Conservation (phyloP, 2,113 vertebrate genomes). For the Motacilla alba region DNA sequence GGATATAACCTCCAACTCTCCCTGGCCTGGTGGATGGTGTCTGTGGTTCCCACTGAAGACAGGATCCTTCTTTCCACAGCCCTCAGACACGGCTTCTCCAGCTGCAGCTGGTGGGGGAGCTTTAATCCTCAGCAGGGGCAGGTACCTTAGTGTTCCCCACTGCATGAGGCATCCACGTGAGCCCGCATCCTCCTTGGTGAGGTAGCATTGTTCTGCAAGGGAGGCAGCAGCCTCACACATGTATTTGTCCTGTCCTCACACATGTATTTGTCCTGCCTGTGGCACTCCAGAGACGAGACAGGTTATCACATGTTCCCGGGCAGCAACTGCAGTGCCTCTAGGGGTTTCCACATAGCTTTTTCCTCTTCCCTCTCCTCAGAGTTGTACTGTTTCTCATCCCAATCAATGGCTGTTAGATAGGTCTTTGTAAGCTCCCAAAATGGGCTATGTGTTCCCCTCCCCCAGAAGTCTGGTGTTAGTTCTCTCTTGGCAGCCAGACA, state of each 20-base stretch:
- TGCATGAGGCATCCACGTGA: background rate
- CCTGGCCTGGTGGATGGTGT: background rate
- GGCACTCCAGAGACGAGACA: background rate
- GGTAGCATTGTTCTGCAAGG: background rate
- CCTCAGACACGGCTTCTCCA: background rate
- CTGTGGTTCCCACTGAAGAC: background rate
- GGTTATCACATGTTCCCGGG: background rate
- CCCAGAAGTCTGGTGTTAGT: background rate
- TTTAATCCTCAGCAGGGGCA: background rate
- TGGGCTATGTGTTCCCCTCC: fast-evolving
- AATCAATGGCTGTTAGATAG: background rate
- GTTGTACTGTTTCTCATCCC: background rate
- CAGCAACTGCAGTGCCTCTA: background rate
- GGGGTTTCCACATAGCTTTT: background rate
- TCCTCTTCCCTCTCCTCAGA: background rate
- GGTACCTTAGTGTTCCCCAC: background rate
- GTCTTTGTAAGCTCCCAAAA: background rate
- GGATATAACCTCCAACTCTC: background rate
- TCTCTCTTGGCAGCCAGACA: background rate
- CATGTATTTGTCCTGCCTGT: fast-evolving
- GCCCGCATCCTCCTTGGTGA: fast-evolving
- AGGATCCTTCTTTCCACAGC: background rate
- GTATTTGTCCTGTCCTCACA: fast-evolving
- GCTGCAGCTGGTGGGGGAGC: background rate
- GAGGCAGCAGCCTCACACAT: background rate